phyloP scores from a whole-genome alignment of 2,113 vertebrate species.

The Sphaerodactylus townsendi region DNA sequence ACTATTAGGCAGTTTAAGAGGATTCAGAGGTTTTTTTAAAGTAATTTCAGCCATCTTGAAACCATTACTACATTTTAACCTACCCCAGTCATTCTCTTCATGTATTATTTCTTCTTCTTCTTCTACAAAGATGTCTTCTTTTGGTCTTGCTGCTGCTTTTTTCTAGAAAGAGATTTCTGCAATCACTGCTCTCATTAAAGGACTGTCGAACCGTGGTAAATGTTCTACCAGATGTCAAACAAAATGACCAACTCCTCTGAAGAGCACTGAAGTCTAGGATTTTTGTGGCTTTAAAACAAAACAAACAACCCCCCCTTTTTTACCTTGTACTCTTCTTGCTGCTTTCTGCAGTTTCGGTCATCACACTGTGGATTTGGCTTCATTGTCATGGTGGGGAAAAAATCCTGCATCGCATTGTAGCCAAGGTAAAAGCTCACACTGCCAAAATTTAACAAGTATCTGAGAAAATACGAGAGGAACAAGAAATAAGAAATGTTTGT shows the following conservation, averaged over 20 bases:
- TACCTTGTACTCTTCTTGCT: conserved; percentile 89
- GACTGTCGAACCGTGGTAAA: background rate
- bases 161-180: conserved; percentile 70
- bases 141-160: conserved; percentile 78
- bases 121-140: conserved; percentile 74
- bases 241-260: background rate
- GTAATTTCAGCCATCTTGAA: background rate
- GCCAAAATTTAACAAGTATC: conserved; percentile 92
- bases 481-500: background rate
- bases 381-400: conserved; percentile 95
- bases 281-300: background rate
- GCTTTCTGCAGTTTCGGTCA: conserved; percentile 86
- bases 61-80: conserved; percentile 10
- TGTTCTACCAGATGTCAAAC: background rate
- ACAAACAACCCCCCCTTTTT: background rate
- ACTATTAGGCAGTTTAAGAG: background rate
- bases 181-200: background rate
- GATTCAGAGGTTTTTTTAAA: background rate
- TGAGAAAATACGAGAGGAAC: conserved; percentile 58
- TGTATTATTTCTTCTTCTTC: conserved; percentile 82
- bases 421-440: conserved; percentile 95
- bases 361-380: conserved; percentile 93
- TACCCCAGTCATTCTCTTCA: conserved; percentile 96
- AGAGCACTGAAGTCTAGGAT: background rate
- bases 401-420: conserved; percentile 98